Conservation (phyloP, 2,113 vertebrate genomes). For the Zosterops lateralis region DNA sequence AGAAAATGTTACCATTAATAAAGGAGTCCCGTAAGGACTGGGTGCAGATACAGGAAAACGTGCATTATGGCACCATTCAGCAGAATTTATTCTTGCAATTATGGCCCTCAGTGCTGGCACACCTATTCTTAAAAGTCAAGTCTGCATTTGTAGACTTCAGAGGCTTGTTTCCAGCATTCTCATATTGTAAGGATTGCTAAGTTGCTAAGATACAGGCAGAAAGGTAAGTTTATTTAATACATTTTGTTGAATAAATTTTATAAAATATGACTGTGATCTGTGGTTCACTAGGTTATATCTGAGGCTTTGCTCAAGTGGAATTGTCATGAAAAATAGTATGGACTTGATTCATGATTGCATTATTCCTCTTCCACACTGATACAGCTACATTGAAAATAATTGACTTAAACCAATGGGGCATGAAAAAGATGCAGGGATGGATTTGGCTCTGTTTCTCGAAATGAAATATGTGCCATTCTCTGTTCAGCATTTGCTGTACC, state of each 20-base stretch:
- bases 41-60: background rate
- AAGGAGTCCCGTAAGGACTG: background rate
- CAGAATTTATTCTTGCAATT: conserved; percentile 4
- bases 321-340: conserved; percentile 57
- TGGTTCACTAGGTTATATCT: conserved; percentile 61
- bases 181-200: conserved; percentile 41
- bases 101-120: background rate
- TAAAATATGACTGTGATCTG: conserved; percentile 52
- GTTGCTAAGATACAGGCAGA: conserved; percentile 65
- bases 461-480: conserved; percentile 43
- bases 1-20: conserved; percentile 2
- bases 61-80: background rate
- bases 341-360: conserved; percentile 43
- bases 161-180: background rate
- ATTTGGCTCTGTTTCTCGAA: conserved; percentile 49
- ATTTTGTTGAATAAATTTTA: conserved; percentile 62
- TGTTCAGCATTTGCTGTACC: conserved; percentile 48
- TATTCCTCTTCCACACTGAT: conserved; percentile 34
- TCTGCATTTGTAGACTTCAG: background rate
- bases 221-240: conserved; percentile 53
- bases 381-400: conserved; percentile 38
- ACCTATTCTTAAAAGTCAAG: conserved; percentile 8
- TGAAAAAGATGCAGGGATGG: conserved; percentile 37
- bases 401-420: conserved; percentile 26
- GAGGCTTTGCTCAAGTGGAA: conserved; percentile 67